Conservation (phyloP, 2,797 vertebrate genomes). For the Lacerta agilis region DNA sequence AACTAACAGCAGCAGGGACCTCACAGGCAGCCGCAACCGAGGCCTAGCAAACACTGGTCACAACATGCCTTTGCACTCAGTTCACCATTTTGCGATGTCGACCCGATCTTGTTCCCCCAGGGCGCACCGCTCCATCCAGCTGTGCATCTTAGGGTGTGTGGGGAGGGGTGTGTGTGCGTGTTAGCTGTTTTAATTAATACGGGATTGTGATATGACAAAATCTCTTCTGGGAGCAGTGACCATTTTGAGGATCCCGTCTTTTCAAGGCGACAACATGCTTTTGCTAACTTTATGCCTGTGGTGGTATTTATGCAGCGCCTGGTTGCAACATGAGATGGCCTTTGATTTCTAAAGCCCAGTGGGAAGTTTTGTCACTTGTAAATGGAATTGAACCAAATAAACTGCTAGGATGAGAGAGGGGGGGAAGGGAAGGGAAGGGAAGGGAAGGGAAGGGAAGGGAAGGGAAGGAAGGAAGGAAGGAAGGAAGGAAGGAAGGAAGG, state of each 20-base stretch:
- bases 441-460: too few species aligned
- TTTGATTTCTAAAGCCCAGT: not conserved
- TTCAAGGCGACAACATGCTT: not conserved
- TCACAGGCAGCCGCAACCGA: slow-evolving; percentile 83
- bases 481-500: too few species aligned
- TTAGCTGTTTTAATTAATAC: not conserved
- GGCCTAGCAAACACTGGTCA: slow-evolving; percentile 73
- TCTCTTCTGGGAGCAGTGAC: not conserved
- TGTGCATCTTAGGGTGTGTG: too few species aligned
- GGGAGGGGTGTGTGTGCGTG: too few species aligned
- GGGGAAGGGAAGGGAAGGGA: not conserved
- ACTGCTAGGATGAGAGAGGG: not conserved
- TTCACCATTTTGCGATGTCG: not conserved
- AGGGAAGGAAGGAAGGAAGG: too few species aligned
- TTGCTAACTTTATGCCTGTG: not conserved
- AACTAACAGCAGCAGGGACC: slow-evolving; percentile 85
- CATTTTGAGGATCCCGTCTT: not conserved
- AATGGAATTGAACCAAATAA: slow-evolving; percentile 32
- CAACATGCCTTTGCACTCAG: not conserved
- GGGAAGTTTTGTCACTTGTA: slow-evolving; percentile 6
- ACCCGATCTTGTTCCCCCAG: not conserved
- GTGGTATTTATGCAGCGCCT: not conserved
- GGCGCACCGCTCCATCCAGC: not conserved
- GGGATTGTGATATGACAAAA: not conserved
- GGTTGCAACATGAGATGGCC: not conserved